A percentile compares a stretch with the other conserved stretches of the same genome.
Conservation (phyloP, 1,140 invertebrate genomes). For the Drosophila varians region DNA sequence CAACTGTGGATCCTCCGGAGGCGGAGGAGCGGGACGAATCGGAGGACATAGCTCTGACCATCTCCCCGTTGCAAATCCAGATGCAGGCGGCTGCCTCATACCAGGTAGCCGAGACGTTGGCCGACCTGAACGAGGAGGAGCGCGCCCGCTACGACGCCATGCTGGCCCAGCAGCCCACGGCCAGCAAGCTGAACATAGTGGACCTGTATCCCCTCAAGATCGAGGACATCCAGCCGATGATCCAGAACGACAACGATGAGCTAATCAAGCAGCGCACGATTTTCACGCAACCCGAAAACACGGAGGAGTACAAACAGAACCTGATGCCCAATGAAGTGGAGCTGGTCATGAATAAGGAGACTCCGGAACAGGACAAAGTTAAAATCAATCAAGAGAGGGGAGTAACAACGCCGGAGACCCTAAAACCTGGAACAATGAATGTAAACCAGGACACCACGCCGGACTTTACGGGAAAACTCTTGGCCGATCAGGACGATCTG, state of each 20-base stretch:
- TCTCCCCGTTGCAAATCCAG: slow-evolving; percentile 56
- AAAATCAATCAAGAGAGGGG: slow-evolving; percentile 9
- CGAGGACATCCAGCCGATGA: slow-evolving; percentile 75
- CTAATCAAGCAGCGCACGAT: slow-evolving; percentile 51
- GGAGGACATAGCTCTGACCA: not conserved
- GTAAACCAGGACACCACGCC: slow-evolving; percentile 29
- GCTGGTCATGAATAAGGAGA: slow-evolving; percentile 8
- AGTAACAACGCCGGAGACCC: not conserved
- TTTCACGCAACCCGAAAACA: slow-evolving; percentile 59
- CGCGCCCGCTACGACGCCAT: slow-evolving; percentile 53
- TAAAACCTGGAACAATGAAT: slow-evolving; percentile 2
- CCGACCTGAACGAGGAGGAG: slow-evolving; percentile 69
- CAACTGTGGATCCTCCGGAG: slow-evolving; percentile 9
- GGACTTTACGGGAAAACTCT: slow-evolving; percentile 75
- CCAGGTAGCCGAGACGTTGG: slow-evolving; percentile 69
- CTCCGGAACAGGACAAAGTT: not conserved
- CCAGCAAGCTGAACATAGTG: slow-evolving; percentile 74
- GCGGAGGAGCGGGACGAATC: slow-evolving; percentile 9
- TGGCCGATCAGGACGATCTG: slow-evolving; percentile 77
- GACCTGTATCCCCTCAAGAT: slow-evolving; percentile 76
- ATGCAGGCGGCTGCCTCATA: slow-evolving; percentile 72
- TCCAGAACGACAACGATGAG: slow-evolving; percentile 59
- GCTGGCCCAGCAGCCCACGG: slow-evolving; percentile 58
- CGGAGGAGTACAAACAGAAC: slow-evolving; percentile 68
- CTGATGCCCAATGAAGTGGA: slow-evolving; percentile 79